These are phyloP conservation scores for Pseudomyrmex sp. DNA, from an alignment of 1,140 invertebrate genomes.

Conservation along the genomic window DNA sequence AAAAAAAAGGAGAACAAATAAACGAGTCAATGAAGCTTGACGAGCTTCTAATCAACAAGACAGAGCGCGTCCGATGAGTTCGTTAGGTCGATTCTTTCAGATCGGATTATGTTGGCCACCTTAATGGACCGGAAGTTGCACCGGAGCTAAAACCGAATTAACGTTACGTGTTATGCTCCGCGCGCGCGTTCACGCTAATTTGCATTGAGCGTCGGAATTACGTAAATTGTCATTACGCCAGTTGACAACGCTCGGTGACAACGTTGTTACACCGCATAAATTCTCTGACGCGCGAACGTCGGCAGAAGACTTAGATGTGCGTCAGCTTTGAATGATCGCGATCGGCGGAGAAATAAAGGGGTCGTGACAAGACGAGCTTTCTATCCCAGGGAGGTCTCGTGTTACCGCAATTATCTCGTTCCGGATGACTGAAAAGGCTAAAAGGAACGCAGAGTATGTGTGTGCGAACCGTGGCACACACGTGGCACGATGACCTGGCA, in stretches of 20 bases:
- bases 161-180: conserved; percentile 9
- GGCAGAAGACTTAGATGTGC: neutral
- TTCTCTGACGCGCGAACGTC: neutral
- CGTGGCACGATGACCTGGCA: conserved; percentile 31
- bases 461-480: conserved; percentile 42
- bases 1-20: too few species aligned
- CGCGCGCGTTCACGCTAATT: conserved; percentile 20
- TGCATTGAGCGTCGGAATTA: conserved; percentile 43
- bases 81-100: neutral
- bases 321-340: neutral
- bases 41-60: neutral
- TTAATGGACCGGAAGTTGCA: neutral
- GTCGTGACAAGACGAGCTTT: conserved; percentile 40
- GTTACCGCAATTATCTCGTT: conserved; percentile 72
- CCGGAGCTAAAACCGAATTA: neutral
- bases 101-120: neutral
- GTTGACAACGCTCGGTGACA: neutral
- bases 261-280: neutral
- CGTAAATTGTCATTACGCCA: conserved; percentile 57
- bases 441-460: conserved; percentile 61
- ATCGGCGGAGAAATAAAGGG: conserved; percentile 13
- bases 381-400: conserved; percentile 58
- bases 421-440: conserved; percentile 48
- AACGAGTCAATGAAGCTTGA: too few species aligned
- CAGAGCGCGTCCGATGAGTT: neutral